These are phyloP conservation scores for Cephalopachus bancanus DNA, from an alignment of 2,797 vertebrate species.

Conservation along the genomic window DNA sequence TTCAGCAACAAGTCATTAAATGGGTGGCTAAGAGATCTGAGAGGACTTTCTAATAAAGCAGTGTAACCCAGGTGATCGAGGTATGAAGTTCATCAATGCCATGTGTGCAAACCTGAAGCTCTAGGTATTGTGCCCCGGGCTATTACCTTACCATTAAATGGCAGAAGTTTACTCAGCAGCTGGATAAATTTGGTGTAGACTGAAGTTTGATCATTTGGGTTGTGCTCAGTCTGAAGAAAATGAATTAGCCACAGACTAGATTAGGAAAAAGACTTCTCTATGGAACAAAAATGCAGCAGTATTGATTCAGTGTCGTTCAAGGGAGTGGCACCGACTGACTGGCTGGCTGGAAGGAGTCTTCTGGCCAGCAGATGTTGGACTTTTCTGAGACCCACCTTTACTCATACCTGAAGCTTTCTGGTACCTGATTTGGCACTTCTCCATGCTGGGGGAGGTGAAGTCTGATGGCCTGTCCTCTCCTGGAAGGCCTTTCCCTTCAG, in stretches of 20 bases:
- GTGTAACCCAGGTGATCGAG: not conserved
- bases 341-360: not conserved
- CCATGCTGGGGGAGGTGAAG: not conserved
- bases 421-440: not conserved
- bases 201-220: not conserved
- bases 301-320: not conserved
- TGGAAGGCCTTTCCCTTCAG: not conserved
- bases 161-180: not conserved
- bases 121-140: not conserved
- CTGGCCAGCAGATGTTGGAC: not conserved
- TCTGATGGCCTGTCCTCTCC: not conserved
- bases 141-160: not conserved
- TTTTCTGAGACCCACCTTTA: not conserved
- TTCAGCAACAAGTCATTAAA: not conserved
- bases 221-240: slow-evolving; percentile 29
- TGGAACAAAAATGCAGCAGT: not conserved
- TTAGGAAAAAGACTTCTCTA: slow-evolving; percentile 22
- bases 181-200: not conserved
- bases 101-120: not conserved
- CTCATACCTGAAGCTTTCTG: not conserved
- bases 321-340: not conserved
- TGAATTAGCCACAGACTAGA: not conserved
- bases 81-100: not conserved
- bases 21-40: not conserved
- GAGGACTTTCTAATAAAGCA: slow-evolving; percentile 24